A percentile compares a stretch with the other conserved stretches of the same genome.
Evolutionary conservation across 1,140 invertebrate genomes (phyloP).

Genomic region (Pseudachorutes palmiensis): DNA sequence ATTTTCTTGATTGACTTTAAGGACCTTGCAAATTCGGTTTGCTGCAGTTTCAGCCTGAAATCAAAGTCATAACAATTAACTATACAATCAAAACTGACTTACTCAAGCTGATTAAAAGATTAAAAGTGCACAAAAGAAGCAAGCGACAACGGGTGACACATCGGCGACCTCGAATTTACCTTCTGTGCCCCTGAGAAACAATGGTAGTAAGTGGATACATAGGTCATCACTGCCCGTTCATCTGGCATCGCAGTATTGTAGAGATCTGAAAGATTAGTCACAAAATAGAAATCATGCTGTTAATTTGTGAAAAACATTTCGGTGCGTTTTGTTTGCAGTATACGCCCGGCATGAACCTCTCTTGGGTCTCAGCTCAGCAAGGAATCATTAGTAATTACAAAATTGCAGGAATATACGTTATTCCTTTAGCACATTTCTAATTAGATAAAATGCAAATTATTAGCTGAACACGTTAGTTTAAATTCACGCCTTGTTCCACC

Average conservation of each 20-base stretch:
- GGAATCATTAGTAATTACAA: too few species aligned
- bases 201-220: conserved; percentile 99
- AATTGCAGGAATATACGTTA: too few species aligned
- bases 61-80: conserved; percentile 15
- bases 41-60: conserved; percentile 96
- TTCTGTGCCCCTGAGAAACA: conserved; percentile 99
- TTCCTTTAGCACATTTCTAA: not conserved
- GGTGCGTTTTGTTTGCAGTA: not conserved
- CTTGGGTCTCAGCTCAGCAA: not conserved
- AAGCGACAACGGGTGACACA: not conserved
- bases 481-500: not conserved
- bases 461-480: not conserved
- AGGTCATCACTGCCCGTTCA: conserved; percentile 98
- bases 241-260: conserved; percentile 96
- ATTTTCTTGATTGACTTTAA: conserved; percentile 99
- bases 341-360: not conserved
- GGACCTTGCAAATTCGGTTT: conserved; percentile 97
- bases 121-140: conserved; percentile 12
- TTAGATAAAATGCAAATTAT: not conserved
- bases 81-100: not conserved
- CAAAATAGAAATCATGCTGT: conserved; percentile 28
- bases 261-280: conserved; percentile 15
- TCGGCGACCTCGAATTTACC: conserved; percentile 54
- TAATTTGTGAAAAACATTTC: too few species aligned
- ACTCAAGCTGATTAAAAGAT: conserved; percentile 25